phyloP scores from a whole-genome alignment of 2,113 vertebrate genomes.

The Limanda limanda region DNA sequence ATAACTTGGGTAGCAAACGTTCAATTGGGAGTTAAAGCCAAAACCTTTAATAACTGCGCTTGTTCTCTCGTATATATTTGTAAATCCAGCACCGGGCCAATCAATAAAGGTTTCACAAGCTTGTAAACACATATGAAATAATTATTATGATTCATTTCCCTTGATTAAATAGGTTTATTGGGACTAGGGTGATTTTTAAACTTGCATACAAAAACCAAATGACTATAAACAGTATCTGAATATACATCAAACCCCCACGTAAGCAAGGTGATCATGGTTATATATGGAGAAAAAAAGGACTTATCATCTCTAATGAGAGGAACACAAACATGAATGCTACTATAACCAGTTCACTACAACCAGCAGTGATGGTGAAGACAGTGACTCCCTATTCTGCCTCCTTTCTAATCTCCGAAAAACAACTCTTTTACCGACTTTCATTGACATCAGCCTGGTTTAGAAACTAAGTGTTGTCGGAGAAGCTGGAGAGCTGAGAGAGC shows the following conservation, averaged over 20 bases:
- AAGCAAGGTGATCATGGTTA: no score
- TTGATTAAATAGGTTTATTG: no score
- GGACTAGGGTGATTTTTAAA: no score
- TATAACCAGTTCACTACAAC: no score
- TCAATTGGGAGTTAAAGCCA: no score
- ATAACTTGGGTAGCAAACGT: not conserved
- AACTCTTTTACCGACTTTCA: constrained; percentile 13
- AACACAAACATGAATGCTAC: not conserved
- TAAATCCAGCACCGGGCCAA: not conserved
- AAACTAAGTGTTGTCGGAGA: constrained; percentile 15
- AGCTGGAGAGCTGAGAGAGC: constrained; percentile 40
- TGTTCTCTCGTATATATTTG: no score
- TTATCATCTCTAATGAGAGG: not conserved
- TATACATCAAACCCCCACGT: no score
- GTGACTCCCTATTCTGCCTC: not conserved
- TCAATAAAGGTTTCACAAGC: not conserved
- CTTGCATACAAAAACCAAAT: not conserved
- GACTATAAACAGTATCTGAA: no score
- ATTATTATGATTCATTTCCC: no score
- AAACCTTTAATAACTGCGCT: no score
- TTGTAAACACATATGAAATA: no score
- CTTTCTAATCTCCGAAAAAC: not conserved
- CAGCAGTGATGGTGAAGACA: not conserved
- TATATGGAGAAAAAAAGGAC: no score
- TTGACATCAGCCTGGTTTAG: constrained; percentile 19